Base-by-base conservation (phyloP, 2,888 invertebrate species). In the Drosophila fulvimacula region DNA sequence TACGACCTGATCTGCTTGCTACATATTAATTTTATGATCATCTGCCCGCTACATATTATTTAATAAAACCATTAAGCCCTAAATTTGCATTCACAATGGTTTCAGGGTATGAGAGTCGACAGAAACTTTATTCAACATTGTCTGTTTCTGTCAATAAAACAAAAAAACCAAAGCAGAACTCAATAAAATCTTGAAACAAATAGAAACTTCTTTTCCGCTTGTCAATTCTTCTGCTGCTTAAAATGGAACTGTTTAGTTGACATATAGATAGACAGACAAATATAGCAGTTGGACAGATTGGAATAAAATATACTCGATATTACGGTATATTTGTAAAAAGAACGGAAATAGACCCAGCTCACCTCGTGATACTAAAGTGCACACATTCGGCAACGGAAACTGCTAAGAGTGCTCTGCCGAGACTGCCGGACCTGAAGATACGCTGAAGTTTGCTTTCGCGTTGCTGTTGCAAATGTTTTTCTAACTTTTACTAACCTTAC, bases 321-420 rank as follows among this genome's bases (percentile, higher is more conserved):
- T 17, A 17, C 11, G 46, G n/a, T 30, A 15, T 36, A 68, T 62
- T 65, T 55, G 62, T 72, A 55, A 65, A 79, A 66, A 58, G 63
- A 65, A 69, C 65, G 68, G 64, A 75, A 81, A 19, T 19, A 48
- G 11, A 17, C 11, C 17, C 24, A 27, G 39, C 17, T 46, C 17
- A 27, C 46, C 11, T 30, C 27, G n/a, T 30, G 46, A 30, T n/a
- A 32, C 1, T 13, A 32, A 30, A 48, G 30, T 17, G 27, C 17
- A 17, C n/a, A 46, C 46, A 27, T 17, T 11, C 30, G 13, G 17
- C 17, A 48, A 30, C 13, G 46, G 27, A 30, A 46, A 5, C 44
- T 24, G 24, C 9, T n/a, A 9, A 7, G 10, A 44, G 24, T 24
- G 9, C 15, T 24, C 4, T 7, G 7, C 21, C 7, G 44, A 4